phyloP scores from a whole-genome alignment of 2,888 invertebrate genomes.

The Minunthozetes semirufus region DNA sequence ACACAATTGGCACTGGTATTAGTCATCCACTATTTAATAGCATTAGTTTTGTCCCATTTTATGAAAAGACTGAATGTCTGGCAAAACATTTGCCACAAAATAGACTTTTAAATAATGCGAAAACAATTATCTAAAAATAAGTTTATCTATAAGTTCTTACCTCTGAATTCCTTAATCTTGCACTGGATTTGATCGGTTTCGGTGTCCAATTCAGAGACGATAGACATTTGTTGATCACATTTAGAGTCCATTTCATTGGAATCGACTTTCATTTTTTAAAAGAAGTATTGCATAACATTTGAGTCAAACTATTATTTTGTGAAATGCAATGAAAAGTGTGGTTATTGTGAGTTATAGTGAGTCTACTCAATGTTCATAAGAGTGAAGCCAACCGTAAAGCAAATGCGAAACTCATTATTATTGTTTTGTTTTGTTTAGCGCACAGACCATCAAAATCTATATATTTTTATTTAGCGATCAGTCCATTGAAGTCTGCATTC shows the following conservation, averaged over 20 bases:
- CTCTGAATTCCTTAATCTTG: slow-evolving; percentile 10
- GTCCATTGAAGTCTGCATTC: background rate
- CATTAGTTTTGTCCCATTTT: background rate
- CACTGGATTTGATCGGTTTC: background rate
- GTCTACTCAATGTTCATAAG: background rate
- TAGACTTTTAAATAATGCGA: no score
- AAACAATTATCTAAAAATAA: no score
- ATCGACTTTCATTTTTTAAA: slow-evolving; percentile 5
- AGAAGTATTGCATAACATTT: background rate
- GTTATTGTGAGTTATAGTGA: no score
- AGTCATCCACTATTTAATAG: background rate
- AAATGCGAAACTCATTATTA: slow-evolving; percentile 4
- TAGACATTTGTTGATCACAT: background rate
- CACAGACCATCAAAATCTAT: background rate
- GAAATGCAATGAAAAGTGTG: background rate
- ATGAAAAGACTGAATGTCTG: background rate
- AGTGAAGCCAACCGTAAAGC: slow-evolving; percentile 7
- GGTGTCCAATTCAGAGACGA: background rate
- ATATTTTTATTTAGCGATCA: background rate
- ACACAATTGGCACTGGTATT: background rate
- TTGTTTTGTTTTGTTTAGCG: background rate
- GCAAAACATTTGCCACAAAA: background rate
- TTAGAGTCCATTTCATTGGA: slow-evolving; percentile 4
- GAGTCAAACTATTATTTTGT: background rate
- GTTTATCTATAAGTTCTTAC: background rate